Percentiles rank a stretch among this genome's conserved stretches.
phyloP scores from a whole-genome alignment of 2,797 vertebrate genomes.

The Pipistrellus pipistrellus region DNA sequence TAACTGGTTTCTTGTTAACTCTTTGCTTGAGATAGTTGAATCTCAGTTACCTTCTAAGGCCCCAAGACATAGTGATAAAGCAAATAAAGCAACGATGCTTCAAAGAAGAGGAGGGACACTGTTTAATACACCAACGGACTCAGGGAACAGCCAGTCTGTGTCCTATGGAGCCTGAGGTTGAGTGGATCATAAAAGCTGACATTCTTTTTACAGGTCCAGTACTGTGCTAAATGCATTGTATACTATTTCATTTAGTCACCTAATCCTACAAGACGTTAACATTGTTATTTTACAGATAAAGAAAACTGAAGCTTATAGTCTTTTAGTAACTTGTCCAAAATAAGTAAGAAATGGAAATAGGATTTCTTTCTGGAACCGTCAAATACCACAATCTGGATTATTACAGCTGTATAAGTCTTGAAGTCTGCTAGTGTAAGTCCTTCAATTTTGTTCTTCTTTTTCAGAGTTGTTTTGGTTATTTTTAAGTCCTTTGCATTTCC shows the following conservation, averaged over 20 bases:
- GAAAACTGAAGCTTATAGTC: neutral
- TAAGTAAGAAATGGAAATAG: conserved; percentile 18
- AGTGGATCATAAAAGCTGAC: neutral
- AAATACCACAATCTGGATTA: neutral
- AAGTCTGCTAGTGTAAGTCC: neutral
- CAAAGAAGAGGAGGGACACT: no score
- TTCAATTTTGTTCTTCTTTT: conserved; percentile 26
- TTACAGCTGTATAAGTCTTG: conserved; percentile 35
- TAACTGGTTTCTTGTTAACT: conserved; percentile 3
- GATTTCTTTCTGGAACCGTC: neutral
- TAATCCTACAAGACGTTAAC: neutral
- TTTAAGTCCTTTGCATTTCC: conserved; percentile 29
- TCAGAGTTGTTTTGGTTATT: neutral
- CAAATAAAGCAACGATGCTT: no score
- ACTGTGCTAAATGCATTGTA: neutral
- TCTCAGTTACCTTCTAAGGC: neutral
- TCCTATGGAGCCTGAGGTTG: neutral
- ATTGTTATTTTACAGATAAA: conserved; percentile 52
- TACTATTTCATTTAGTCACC: neutral
- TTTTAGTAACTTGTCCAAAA: neutral
- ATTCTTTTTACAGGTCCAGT: neutral
- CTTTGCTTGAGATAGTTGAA: conserved; percentile 13
- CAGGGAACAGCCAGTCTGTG: no score
- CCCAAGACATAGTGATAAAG: neutral
- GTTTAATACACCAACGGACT: no score